These are phyloP conservation scores for Aplidium turbinatum DNA, from an alignment of 23 tunicate species.

Conservation along the genomic window DNA sequence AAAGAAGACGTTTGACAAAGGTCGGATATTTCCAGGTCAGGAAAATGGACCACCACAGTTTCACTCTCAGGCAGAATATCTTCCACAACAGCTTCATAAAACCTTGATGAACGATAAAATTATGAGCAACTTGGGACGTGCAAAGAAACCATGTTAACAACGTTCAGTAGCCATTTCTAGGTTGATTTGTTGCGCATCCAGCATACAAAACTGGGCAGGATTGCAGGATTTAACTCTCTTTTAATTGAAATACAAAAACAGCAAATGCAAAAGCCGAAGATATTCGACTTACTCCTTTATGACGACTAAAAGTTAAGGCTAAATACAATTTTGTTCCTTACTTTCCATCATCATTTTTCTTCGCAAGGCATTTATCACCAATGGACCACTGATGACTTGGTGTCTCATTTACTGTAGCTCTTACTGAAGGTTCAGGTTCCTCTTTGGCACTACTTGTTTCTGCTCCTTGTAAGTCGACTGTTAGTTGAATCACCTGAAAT, in stretches of 20 bases:
- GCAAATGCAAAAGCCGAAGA: too few relatives aligned
- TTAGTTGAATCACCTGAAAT: slow-evolving; percentile 80
- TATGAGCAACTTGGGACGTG: not conserved
- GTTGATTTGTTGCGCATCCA: too few relatives aligned
- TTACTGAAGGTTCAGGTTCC: too few relatives aligned
- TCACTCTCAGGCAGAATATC: slow-evolving; percentile 89
- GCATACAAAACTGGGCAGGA: too few relatives aligned
- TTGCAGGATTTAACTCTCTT: too few relatives aligned
- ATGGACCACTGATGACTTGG: slow-evolving; percentile 55
- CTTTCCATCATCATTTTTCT: slow-evolving; percentile 69
- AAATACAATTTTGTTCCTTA: too few relatives aligned
- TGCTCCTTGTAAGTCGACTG: slow-evolving; percentile 57
- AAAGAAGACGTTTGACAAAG: slow-evolving; percentile 73
- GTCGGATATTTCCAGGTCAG: slow-evolving; percentile 51
- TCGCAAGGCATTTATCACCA: slow-evolving; percentile 86
- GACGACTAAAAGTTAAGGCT: too few relatives aligned
- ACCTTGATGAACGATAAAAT: slow-evolving; percentile 17
- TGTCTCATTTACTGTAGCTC: too few relatives aligned
- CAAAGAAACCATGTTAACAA: too few relatives aligned
- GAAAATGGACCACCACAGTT: slow-evolving; percentile 77
- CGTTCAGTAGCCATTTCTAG: too few relatives aligned
- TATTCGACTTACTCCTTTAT: too few relatives aligned
- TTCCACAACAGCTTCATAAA: slow-evolving; percentile 81
- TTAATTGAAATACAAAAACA: too few relatives aligned
- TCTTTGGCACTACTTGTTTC: slow-evolving; percentile 28